Percentiles rank a stretch among this genome's conserved stretches.
Evolutionary conservation across 2,888 invertebrate species (phyloP).

Genomic region (Drepanosiphum platanoidis): DNA sequence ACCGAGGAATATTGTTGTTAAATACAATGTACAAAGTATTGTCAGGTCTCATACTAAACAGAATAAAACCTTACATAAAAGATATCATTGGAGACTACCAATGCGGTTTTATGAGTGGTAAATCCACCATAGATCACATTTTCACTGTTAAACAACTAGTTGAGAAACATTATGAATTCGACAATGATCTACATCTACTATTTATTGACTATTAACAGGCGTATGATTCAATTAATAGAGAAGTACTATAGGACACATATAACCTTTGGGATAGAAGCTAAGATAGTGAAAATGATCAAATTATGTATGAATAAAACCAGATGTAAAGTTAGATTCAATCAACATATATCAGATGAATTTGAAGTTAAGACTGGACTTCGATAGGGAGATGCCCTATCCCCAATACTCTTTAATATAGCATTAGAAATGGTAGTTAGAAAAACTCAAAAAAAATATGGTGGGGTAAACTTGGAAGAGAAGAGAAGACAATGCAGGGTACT

Average conservation of each 20-base stretch:
- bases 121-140: constrained; percentile 9
- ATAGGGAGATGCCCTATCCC: neutral
- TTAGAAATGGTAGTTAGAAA: constrained; percentile 16
- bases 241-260: neutral
- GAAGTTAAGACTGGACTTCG: neutral
- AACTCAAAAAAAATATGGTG: too few relatives aligned
- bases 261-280: neutral
- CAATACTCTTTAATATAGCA: neutral
- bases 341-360: neutral
- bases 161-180: neutral
- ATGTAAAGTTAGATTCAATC: constrained; percentile 25
- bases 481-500: too few relatives aligned
- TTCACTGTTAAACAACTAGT: neutral
- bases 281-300: constrained; percentile 10
- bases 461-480: too few relatives aligned
- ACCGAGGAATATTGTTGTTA: neutral
- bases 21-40: constrained; percentile 10
- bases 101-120: constrained; percentile 1
- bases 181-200: neutral
- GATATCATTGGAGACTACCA: constrained; percentile 6
- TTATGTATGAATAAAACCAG: neutral
- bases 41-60: neutral
- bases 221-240: neutral
- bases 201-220: neutral
- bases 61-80: constrained; percentile 13